phyloP scores from a whole-genome alignment of 30 jellyfish, hydroid and myxozoan genomes.

The Aurelia sp. region DNA sequence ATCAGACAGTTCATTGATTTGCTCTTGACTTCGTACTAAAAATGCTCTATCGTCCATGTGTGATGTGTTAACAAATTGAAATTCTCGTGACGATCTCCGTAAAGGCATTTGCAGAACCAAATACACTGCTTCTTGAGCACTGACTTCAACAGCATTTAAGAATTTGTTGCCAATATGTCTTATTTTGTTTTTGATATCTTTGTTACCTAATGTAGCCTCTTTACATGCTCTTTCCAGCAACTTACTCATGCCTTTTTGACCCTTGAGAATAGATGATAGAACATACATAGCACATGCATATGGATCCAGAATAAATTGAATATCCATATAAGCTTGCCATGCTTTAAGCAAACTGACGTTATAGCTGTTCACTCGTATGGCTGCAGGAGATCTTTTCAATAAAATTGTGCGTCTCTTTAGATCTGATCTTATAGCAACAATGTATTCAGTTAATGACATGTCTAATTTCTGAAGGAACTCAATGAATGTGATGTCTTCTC shows the following conservation, averaged over 20 bases:
- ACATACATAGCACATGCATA: constrained; percentile 35
- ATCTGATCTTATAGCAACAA: background rate
- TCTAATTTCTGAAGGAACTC: constrained; percentile 9
- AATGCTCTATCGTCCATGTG: constrained; percentile 14
- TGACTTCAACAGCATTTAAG: constrained; percentile 6
- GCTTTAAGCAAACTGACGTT: constrained; percentile 8
- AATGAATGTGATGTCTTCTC: constrained; percentile 14
- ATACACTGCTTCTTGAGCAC: constrained; percentile 60
- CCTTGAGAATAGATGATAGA: too few relatives aligned
- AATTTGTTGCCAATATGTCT: background rate
- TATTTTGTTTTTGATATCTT: background rate
- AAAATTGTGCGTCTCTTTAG: background rate
- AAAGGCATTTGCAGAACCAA: background rate
- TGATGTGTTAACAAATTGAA: constrained; percentile 34
- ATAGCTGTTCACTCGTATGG: constrained; percentile 14
- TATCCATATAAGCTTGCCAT: constrained; percentile 24
- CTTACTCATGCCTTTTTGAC: too few relatives aligned
- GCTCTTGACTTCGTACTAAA: background rate
- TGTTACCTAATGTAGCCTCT: background rate
- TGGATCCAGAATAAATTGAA: constrained; percentile 16
- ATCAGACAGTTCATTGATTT: constrained; percentile 32
- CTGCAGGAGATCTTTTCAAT: background rate
- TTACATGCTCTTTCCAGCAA: background rate
- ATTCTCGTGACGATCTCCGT: constrained; percentile 29
- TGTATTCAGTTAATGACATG: background rate